These are phyloP conservation scores for Tenualosa ilisha DNA, from an alignment of 2,797 vertebrate genomes.

Conservation along the genomic window DNA sequence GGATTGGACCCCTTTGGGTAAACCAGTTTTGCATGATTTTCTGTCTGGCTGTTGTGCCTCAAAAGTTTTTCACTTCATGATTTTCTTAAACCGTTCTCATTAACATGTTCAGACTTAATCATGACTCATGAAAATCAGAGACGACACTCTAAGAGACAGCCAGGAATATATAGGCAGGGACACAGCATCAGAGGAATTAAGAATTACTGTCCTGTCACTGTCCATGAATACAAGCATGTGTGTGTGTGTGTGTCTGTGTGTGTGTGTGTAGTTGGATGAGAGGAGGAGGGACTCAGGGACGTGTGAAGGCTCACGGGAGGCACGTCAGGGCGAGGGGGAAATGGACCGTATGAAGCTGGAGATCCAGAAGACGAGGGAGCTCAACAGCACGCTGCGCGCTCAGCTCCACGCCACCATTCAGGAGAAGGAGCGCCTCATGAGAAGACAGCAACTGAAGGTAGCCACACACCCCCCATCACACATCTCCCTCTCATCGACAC, in stretches of 20 bases:
- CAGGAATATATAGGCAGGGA: no score
- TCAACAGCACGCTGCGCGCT: conserved; percentile 78
- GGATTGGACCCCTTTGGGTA: no score
- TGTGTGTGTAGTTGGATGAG: conserved; percentile 62
- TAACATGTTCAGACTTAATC: no score
- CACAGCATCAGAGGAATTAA: not conserved
- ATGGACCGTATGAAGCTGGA: conserved; percentile 81
- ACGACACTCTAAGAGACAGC: no score
- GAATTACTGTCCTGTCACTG: not conserved
- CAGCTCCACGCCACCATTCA: conserved; percentile 73
- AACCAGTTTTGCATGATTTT: no score
- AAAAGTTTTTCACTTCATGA: no score
- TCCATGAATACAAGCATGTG: no score
- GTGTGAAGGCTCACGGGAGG: conserved; percentile 69
- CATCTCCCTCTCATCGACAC: not conserved
- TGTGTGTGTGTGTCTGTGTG: no score
- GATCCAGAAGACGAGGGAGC: conserved; percentile 81
- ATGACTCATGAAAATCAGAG: no score
- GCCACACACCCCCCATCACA: not conserved
- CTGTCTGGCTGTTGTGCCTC: no score
- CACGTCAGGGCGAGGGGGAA: conserved; percentile 75
- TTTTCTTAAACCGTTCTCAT: no score
- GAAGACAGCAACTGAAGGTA: conserved; percentile 52
- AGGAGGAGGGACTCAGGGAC: conserved; percentile 63
- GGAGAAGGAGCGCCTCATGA: conserved; percentile 53